These are phyloP conservation scores for Neoascia interrupta DNA, from an alignment of 2,888 invertebrate species.

Conservation along the genomic window DNA sequence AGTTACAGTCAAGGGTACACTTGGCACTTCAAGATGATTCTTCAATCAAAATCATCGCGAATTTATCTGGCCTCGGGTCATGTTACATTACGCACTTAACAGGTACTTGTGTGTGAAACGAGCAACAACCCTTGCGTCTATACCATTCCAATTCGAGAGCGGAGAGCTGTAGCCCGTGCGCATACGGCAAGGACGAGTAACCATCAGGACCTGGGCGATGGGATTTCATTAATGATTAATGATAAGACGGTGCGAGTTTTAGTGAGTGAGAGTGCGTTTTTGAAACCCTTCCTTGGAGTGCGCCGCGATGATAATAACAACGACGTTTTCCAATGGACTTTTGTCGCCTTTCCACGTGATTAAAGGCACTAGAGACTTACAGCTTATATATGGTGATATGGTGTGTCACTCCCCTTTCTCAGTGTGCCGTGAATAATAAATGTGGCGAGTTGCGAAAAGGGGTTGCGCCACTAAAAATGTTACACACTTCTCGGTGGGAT, in stretches of 20 bases:
- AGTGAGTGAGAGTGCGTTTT: not conserved
- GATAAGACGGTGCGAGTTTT: conserved; percentile 47
- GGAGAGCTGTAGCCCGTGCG: conserved; percentile 29
- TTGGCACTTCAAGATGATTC: conserved; percentile 58
- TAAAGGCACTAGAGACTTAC: conserved; percentile 70
- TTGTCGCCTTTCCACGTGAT: conserved; percentile 80
- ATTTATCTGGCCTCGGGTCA: conserved; percentile 69
- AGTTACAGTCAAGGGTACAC: conserved; percentile 49
- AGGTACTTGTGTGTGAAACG: conserved; percentile 67
- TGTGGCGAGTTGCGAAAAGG: conserved; percentile 61
- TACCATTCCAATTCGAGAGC: not conserved
- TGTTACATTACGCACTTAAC: conserved; percentile 68
- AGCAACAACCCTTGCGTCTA: conserved; percentile 50
- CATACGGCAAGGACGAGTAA: conserved; percentile 31
- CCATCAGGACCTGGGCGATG: conserved; percentile 17
- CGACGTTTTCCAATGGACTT: conserved; percentile 73
- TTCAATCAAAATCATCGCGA: conserved; percentile 69
- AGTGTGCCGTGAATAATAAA: conserved; percentile 51
- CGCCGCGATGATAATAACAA: conserved; percentile 50
- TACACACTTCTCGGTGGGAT: conserved; percentile 32
- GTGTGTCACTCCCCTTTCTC: conserved; percentile 62
- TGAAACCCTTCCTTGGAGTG: conserved; percentile 49
- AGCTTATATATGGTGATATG: too few relatives aligned
- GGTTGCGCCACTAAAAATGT: conserved; percentile 31
- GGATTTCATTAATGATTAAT: conserved; percentile 68